Conservation (phyloP, 2,888 invertebrate genomes). For the Escarpia spicata region DNA sequence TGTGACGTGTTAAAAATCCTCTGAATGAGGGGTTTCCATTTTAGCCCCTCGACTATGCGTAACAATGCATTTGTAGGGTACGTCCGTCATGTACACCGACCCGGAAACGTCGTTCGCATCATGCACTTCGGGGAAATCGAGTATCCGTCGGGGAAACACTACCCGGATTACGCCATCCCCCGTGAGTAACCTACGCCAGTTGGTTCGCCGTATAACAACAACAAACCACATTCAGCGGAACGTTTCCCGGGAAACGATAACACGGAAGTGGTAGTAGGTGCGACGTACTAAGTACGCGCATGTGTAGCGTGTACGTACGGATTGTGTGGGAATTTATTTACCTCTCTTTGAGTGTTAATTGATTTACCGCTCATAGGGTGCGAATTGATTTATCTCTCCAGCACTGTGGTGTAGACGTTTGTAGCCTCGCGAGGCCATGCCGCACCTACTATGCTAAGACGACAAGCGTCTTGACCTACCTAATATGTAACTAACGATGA, state of each 20-base stretch:
- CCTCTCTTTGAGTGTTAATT: background rate
- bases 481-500: background rate
- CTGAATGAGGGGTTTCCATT: background rate
- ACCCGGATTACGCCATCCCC: background rate
- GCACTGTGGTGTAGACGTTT: background rate
- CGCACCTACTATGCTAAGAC: background rate
- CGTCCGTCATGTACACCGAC: background rate
- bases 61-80: background rate
- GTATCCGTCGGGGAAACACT: slow-evolving; percentile 4
- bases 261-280: background rate
- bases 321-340: background rate
- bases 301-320: background rate
- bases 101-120: background rate
- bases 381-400: background rate
- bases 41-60: background rate
- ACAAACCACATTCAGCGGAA: background rate
- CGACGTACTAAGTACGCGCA: background rate
- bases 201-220: background rate
- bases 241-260: background rate
- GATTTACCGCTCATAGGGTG: background rate
- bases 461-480: background rate
- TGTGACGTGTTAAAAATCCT: too few relatives aligned
- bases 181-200: background rate
- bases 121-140: slow-evolving; percentile 10
- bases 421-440: background rate